phyloP scores from a whole-genome alignment of 2,113 vertebrate species.

The Barnardius zonarius region DNA sequence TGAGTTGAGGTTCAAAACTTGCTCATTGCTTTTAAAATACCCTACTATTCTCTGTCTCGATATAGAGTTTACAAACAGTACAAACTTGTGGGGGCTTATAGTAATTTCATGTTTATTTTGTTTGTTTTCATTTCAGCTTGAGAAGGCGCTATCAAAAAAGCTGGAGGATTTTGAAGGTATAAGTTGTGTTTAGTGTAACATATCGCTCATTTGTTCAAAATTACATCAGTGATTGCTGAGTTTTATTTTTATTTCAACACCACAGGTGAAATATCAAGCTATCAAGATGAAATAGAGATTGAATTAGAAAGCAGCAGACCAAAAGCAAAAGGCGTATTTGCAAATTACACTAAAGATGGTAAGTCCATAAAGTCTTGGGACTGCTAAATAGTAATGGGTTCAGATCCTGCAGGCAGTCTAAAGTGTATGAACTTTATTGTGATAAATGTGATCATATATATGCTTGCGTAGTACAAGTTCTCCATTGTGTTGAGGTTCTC shows the following conservation, averaged over 20 bases:
- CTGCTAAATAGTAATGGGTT: neutral
- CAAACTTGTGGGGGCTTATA: neutral
- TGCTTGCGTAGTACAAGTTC: neutral
- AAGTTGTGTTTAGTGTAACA: neutral
- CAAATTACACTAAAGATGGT: conserved; percentile 83
- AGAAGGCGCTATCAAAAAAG: conserved; percentile 86
- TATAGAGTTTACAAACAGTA: neutral
- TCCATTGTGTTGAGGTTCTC: neutral
- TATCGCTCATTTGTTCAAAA: neutral
- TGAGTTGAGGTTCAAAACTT: neutral
- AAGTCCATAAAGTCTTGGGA: conserved; percentile 34
- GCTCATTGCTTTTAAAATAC: neutral
- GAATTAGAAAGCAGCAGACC: conserved; percentile 88
- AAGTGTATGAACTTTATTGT: neutral
- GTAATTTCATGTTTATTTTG: neutral
- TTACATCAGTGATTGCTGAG: neutral
- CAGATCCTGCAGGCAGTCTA: neutral
- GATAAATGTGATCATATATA: neutral
- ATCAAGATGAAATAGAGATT: conserved; percentile 92
- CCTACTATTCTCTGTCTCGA: neutral
- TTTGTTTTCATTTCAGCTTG: conserved; percentile 78
- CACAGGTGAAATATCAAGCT: conserved; percentile 89
- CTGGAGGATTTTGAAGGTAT: conserved; percentile 94
- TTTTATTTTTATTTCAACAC: neutral
- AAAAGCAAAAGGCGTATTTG: conserved; percentile 85